These are phyloP conservation scores for Amphilophus citrinellus DNA, from an alignment of 2,113 vertebrate species.

Conservation along the genomic window DNA sequence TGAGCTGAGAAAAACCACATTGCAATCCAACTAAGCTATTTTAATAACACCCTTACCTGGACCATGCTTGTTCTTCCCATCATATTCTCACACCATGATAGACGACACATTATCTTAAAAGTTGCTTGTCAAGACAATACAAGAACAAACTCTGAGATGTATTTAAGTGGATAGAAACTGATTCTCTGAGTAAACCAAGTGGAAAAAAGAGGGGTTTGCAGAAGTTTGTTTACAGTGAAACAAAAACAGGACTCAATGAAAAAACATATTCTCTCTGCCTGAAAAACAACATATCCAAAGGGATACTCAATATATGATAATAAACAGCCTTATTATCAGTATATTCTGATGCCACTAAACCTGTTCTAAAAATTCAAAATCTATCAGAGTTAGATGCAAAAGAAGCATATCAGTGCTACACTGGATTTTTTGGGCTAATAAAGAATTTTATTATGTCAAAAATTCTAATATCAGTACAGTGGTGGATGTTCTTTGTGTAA, in stretches of 20 bases:
- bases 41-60: slow-evolving; percentile 31
- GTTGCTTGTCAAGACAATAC: neutral
- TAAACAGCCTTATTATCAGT: accelerated
- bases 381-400: neutral
- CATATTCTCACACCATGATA: slow-evolving; percentile 28
- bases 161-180: neutral
- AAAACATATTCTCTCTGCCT: neutral
- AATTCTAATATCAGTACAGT: neutral
- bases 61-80: neutral
- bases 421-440: too few relatives aligned
- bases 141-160: neutral
- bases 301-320: neutral
- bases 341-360: neutral
- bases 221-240: neutral
- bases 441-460: neutral
- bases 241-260: too few relatives aligned
- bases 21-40: slow-evolving; percentile 36
- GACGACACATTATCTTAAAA: neutral
- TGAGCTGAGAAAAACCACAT: neutral
- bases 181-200: too few relatives aligned
- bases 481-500: neutral
- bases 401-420: too few relatives aligned
- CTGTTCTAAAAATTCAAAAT: neutral
- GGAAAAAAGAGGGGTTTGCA: neutral
- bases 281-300: neutral